Conservation (phyloP, 2,888 invertebrate genomes). For the Melinaea marsaeus region DNA sequence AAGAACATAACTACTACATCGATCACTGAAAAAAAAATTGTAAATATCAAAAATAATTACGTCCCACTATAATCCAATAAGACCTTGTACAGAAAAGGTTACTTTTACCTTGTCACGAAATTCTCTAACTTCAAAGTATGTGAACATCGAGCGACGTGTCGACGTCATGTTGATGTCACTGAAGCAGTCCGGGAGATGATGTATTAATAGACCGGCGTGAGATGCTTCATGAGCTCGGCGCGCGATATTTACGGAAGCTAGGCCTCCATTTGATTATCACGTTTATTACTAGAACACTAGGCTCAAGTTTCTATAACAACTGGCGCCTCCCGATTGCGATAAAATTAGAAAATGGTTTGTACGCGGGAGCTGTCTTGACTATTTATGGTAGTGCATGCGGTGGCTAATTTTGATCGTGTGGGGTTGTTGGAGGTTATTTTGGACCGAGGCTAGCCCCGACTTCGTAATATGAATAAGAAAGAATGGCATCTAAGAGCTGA, state of each 20-base stretch:
- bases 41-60: no score
- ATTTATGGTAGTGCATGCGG: slow-evolving; percentile 71
- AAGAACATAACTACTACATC: no score
- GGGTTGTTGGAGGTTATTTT: slow-evolving; percentile 53
- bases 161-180: slow-evolving; percentile 22
- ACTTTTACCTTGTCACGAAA: no score
- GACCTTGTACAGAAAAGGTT: no score
- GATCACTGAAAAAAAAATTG: no score
- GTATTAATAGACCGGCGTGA: slow-evolving; percentile 35
- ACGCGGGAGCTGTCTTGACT: slow-evolving; percentile 67
- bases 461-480: slow-evolving; percentile 16
- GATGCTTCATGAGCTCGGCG: slow-evolving; percentile 30
- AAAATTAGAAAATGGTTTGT: slow-evolving; percentile 68
- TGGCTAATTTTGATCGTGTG: slow-evolving; percentile 56
- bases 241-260: slow-evolving; percentile 53
- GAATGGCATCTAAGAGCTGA: not conserved
- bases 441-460: slow-evolving; percentile 24
- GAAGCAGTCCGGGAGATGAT: slow-evolving; percentile 34
- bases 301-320: slow-evolving; percentile 37
- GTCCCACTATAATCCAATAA: no score
- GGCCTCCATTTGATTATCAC: slow-evolving; percentile 37
- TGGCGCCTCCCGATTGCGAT: slow-evolving; percentile 38
- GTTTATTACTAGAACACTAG: slow-evolving; percentile 36
- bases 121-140: not conserved
- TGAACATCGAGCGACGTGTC: not conserved